Conservation (phyloP, 1,140 invertebrate species). For the Batillaria attramentaria region DNA sequence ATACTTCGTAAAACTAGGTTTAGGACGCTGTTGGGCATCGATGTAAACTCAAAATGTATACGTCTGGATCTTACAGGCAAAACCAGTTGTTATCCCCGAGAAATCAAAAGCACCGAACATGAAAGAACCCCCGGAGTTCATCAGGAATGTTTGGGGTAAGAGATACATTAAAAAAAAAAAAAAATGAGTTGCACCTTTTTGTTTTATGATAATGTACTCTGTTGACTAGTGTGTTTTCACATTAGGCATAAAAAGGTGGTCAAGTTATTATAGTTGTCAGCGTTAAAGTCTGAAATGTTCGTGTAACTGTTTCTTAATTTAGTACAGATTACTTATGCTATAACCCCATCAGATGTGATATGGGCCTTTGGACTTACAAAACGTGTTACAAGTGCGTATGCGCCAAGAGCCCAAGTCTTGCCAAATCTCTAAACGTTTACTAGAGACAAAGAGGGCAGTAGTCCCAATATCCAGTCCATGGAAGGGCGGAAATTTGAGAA, state of each 20-base stretch:
- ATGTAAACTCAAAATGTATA: not conserved
- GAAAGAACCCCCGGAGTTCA: constrained; percentile 88
- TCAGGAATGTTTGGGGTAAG: constrained; percentile 81
- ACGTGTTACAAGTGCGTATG: too few relatives aligned
- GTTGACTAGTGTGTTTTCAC: not conserved
- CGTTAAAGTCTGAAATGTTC: not conserved
- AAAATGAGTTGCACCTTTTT: not conserved
- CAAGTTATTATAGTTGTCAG: not conserved
- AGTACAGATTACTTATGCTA: too few relatives aligned
- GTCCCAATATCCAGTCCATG: too few relatives aligned
- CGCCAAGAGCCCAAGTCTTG: too few relatives aligned
- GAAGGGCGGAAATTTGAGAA: too few relatives aligned
- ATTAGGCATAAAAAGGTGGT: not conserved
- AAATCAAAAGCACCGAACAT: constrained; percentile 84
- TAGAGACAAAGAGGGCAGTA: too few relatives aligned
- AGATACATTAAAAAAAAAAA: not conserved
- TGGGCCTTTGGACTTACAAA: too few relatives aligned
- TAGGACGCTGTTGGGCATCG: not conserved
- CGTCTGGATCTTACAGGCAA: constrained; percentile 76
- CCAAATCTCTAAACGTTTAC: too few relatives aligned
- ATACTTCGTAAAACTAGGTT: not conserved
- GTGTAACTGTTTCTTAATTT: too few relatives aligned
- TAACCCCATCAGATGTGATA: too few relatives aligned
- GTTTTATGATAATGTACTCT: not conserved
- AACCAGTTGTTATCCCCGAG: constrained; percentile 89